A percentile compares a stretch with the other conserved stretches of the same genome.
Evolutionary conservation across 2,113 vertebrate genomes (phyloP).

Genomic region (Galemys pyrenaicus): DNA sequence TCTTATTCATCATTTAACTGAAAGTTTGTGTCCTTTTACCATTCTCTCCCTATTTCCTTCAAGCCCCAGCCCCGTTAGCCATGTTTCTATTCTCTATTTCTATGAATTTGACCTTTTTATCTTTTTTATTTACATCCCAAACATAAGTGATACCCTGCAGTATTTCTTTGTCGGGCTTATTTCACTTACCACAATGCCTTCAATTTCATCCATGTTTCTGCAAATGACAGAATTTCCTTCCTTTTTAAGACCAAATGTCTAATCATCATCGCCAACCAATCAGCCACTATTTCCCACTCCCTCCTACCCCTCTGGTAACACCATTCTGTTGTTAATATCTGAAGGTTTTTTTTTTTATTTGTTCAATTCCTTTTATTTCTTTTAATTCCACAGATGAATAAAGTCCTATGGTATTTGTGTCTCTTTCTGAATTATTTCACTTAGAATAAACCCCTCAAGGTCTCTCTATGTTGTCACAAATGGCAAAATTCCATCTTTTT

Average conservation of each 20-base stretch:
- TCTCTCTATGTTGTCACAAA: too few relatives aligned
- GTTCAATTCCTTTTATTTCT: too few relatives aligned
- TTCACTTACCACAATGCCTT: neutral
- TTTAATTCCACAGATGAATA: neutral
- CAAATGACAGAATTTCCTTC: neutral
- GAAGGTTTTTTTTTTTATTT: neutral
- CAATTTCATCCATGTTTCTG: neutral
- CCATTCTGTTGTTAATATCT: too few relatives aligned
- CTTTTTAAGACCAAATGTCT: neutral
- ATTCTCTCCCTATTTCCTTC: neutral
- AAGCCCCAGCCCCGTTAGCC: neutral
- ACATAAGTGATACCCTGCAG: neutral
- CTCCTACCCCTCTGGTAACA: too few relatives aligned
- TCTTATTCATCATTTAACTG: neutral
- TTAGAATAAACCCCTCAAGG: neutral
- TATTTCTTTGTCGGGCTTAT: neutral
- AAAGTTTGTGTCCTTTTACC: neutral
- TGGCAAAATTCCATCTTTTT: too few relatives aligned
- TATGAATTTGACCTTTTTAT: neutral
- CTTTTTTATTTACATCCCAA: neutral
- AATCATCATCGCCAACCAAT: too few relatives aligned
- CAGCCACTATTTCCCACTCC: too few relatives aligned
- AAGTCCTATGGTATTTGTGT: neutral
- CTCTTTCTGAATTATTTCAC: neutral
- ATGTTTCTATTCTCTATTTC: neutral